Base-by-base conservation (phyloP, 2,888 invertebrate genomes). In the Parasteatoda lunata region DNA sequence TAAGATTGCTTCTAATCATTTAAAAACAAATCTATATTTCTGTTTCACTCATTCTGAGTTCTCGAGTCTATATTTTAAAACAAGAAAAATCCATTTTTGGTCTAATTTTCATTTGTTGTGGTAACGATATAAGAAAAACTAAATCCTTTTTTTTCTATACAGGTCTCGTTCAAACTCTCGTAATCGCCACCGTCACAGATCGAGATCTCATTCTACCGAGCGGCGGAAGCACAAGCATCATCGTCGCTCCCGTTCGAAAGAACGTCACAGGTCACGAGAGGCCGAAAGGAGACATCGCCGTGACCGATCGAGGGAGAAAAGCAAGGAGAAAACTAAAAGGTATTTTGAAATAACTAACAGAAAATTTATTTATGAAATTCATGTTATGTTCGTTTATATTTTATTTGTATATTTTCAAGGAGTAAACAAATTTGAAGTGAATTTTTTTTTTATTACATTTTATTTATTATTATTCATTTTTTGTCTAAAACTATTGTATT, bases 141-240 rank as follows among this genome's bases (percentile, higher is more conserved):
- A 3, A 4, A 30, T 30, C 2, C 30, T 30, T 30, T 30, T 30
- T 30, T 30, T 30, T 30, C 30, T 30, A 30, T 86, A 49, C 13
- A 89, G 90, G 48, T 89, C 90, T 13, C 89, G 89, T 48, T 90
- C 90, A 5, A 78, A 84, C 8, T 85, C 88, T 1, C 85, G 86
- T 49, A 59, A 77, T 13, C 84, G 88, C 9, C 87, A 77, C 15
- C 84, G 85, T 4, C 78, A 83, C 9, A 75, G 88, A 13, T 89
- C 89, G 9, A 80, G 89, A 3, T 89, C 89, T 8, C 84, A 81
- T 0, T 89, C 89, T 0, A 80, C 75, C 7, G 87, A 86, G n/a
- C 71, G 83, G 5, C 70, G 71, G 54, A 82, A 80, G 15, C 81
- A 84, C 45, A 73, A 84, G 8, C 84, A 83, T 52, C 72, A 69